Evolutionary conservation across 2,888 invertebrate genomes (phyloP), one percentile per base, ranked within the genome.

Genomic region (Calliphora vomitoria): DNA sequence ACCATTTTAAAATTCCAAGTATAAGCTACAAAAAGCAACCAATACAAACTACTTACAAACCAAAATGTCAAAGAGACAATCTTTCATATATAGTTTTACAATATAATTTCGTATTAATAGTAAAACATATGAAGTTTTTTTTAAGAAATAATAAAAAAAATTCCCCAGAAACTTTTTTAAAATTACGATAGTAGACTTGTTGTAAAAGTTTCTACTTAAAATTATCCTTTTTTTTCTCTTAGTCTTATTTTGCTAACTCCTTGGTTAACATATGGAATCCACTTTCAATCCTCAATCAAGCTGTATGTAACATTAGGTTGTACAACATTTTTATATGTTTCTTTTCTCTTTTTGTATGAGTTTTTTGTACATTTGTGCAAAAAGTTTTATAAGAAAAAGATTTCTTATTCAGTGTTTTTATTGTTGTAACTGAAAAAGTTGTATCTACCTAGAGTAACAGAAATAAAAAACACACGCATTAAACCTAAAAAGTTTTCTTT

Each of bases 301-400:
- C 15, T 53, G 6, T 41, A 35, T 47, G 62, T 41, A 62, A 20
- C 80, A 72, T 81, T 50, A 64, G 53, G 25, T 72, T 81, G 2
- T 72, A 64, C 72, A 81, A 72, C 15, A 82, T 74, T 74, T 74
- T 47, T 47, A 72, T 62, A 66, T 55, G 66, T 66, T 66, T 68
- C 20, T 66, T 68, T 4, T 20, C 50, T 38, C 20, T 41, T 55
- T 18, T 18, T 68, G 13, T 18, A 41, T 58, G 55, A 58, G 6
- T 64, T 13, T 25, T 6, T 8, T 47, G 44, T n/a, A 66, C 18
- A 66, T 15, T 35, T 64, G 53, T 38, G 15, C 8, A 13, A 18
- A 80, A 72, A 72, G 10, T 35, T 72, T 64, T 55, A 15, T 35
- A n/a, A 66, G 10, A 35, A 41, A 53, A 69, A 69, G 47, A 58